Evolutionary conservation across 1,140 invertebrate genomes (phyloP), one percentile per base, ranked within the genome.

Genomic region (Pachypeltis micranthus): DNA sequence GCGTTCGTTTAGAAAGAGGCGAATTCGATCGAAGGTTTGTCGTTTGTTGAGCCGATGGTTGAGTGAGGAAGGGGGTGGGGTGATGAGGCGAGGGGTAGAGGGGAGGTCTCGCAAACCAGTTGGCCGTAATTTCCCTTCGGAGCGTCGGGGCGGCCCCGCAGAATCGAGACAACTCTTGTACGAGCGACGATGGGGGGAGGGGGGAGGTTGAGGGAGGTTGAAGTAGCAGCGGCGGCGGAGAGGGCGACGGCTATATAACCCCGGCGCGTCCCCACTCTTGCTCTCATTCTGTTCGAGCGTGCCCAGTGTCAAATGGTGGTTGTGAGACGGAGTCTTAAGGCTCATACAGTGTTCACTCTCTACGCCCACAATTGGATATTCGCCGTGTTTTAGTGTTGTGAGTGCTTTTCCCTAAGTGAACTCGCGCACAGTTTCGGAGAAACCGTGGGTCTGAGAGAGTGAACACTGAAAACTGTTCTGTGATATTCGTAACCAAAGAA

Each of bases 321-420:
- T 62, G 31, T 66, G 31, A 60, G 67, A 59, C 65, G 67, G 34
- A 64, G 61, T 59, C 62, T 64, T 34, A 66, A 64, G 31, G 61
- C 64, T 44, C 67, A 68, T 62, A 68, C 67, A 59, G 60, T 68
- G 61, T 68, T 68, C 63, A 66, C 65, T 59, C 67, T 68, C 60
- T 68, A 68, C 67, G 63, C 65, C 26, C 63, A 44, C 61, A 65
- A 66, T 59, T 68, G 67, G 67, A 68, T 68, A 68, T 68, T 68
- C 55, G 62, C 61, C 7, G 55, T 58, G 47, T 63, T 62, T 19
- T 25, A 25, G 44, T 39, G 61, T 66, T 29, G 21, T 34, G 63
- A 61, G 56, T 25, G 29, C 4, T 28, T 23, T 61, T 23, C 34
- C 44, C 44, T 24, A n/a, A 54, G 23, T 21, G 39, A 25, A 23